Percentiles rank a stretch among this genome's conserved stretches.
phyloP scores from a whole-genome alignment of 1,140 invertebrate genomes.

The Caerostris darwini region DNA sequence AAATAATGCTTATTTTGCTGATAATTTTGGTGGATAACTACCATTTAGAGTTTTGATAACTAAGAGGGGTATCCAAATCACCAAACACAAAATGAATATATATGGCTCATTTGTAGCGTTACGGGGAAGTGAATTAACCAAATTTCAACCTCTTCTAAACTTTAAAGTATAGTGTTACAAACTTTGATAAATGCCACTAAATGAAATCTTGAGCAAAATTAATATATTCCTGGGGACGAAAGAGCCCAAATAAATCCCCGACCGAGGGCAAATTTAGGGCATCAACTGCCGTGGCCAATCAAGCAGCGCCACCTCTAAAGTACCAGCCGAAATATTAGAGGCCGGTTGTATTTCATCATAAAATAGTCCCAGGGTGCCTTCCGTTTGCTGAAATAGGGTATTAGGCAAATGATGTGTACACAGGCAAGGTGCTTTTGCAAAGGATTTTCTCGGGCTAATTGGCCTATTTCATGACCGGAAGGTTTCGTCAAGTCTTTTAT shows the following conservation, averaged over 20 bases:
- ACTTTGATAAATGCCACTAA: background rate
- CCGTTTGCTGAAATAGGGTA: conserved; percentile 41
- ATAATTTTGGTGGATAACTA: no score
- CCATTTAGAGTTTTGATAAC: no score
- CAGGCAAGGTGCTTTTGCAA: conserved; percentile 12
- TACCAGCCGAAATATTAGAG: conserved; percentile 33
- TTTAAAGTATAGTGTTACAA: background rate
- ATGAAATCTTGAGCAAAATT: background rate
- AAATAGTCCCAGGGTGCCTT: conserved; percentile 51
- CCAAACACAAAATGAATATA: no score
- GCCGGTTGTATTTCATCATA: conserved; percentile 39
- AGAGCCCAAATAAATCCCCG: background rate
- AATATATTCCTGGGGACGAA: conserved; percentile 4
- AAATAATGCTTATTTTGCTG: no score
- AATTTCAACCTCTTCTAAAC: background rate
- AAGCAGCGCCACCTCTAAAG: conserved; percentile 26
- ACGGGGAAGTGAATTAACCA: background rate
- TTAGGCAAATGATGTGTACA: conserved; percentile 54
- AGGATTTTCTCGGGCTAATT: conserved; percentile 42
- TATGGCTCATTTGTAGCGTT: no score
- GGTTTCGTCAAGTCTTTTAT: conserved; percentile 44
- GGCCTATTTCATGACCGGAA: conserved; percentile 47
- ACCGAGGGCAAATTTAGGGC: background rate
- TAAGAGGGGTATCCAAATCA: no score
- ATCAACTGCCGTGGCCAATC: conserved; percentile 22